Evolutionary conservation across 2,113 vertebrate species (phyloP), one percentile per base, ranked within the genome.

Genomic region (Sebastes fasciatus): DNA sequence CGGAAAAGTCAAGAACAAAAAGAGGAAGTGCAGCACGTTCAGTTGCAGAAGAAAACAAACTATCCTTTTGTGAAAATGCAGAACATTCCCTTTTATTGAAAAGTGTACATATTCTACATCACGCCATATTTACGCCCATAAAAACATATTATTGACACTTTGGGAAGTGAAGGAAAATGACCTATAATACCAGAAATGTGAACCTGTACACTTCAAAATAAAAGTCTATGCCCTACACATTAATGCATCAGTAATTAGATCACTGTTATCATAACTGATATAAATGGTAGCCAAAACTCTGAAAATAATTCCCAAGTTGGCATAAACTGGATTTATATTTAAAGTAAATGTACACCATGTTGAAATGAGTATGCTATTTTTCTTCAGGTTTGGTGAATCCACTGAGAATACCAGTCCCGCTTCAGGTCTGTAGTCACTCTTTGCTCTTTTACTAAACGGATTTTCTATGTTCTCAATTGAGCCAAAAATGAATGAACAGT

Each of bases 401-500:
- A 55, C 60, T 4, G 91, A 92, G 77, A 65, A 95, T 8, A 69
- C 95, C 60, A 96, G 95, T 82, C 88, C 93, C 0, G 48, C 94
- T 62, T 48, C 89, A 90, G 94, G 94, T 94, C 21, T 43, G 77
- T 86, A 19, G 6, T 74, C 14, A 1, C 7, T 40, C 49, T 52
- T 23, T 16, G 1, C 49, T 66, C 49, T 8, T 54, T 55, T 6
- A 11, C 21, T 67, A 14, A 34, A 70, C 43, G 58, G 55, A 8
- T 13, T 60, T 21, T 40, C 14, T 73, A 4, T 74, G 4, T 72
- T 72, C 8, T 77, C 2, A 26, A 0, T 64, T 54, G 4, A 48
- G 26, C 14, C 48, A 26, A 46, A 26, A 14, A 13, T 57, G 17
- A 19, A 54, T 19, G 26, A 54, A 2, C 4, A 70, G 14, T 14